Conservation (phyloP, 2,113 vertebrate genomes). For the Butorides virescens region DNA sequence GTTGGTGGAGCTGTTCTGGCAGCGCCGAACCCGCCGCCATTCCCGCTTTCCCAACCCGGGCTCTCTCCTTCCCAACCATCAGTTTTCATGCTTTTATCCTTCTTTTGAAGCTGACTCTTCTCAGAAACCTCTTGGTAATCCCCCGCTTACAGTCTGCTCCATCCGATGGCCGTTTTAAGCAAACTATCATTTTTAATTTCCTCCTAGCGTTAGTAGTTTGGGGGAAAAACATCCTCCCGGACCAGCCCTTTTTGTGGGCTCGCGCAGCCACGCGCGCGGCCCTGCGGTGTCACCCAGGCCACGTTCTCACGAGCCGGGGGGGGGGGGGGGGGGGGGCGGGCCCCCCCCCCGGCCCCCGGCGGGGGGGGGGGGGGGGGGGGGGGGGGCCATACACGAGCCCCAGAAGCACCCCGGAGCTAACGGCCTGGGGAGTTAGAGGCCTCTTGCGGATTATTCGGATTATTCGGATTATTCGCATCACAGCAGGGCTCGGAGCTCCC, state of each 20-base stretch:
- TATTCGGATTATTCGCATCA: neutral
- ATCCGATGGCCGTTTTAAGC: accelerated
- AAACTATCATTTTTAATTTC: accelerated
- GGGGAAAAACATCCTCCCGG: neutral
- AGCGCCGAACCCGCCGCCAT: neutral
- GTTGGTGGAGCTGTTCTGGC: neutral
- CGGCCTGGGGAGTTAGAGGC: neutral
- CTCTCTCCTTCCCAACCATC: accelerated
- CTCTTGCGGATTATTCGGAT: neutral
- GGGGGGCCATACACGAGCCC: accelerated
- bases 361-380: no score
- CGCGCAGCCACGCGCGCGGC: accelerated
- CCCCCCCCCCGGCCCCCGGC: no score
- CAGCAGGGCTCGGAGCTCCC: neutral
- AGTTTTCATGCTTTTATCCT: accelerated
- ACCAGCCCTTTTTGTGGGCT: neutral
- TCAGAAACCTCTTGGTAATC: neutral
- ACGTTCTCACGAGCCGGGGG: accelerated
- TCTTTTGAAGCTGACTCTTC: neutral
- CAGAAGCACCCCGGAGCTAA: neutral
- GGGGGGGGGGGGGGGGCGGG: neutral
- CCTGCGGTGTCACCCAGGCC: neutral
- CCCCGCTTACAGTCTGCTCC: neutral
- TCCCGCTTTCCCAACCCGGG: neutral
- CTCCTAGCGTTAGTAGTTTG: accelerated